Base-by-base conservation (phyloP, 2,797 vertebrate species). In the Gymnoscopelus braueri region DNA sequence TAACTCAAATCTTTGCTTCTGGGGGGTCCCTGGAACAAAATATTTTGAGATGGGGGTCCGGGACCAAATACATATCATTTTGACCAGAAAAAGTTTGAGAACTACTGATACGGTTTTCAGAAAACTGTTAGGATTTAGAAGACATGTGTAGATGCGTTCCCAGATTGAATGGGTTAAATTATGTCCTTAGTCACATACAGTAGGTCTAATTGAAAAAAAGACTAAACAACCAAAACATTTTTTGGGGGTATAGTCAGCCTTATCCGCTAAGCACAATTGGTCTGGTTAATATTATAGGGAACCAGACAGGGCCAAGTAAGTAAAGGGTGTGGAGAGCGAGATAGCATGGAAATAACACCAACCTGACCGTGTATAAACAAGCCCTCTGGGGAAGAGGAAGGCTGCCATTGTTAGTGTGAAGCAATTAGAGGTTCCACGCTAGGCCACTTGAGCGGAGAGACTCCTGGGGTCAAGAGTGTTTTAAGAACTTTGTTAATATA, bases 401-500 rank as follows among this genome's bases (percentile, higher is more conserved):
- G 15, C 51, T 11, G 15, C 13, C 15, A 39, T 60, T 72, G 74
- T 78, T 81, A 77, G 77, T 39, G 57, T 54, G 24, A 47, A 39
- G 60, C 49, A 24, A 55, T 47, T 32, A 49, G 70, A 61, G 79
- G 39, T 44, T 44, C 57, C 67, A 62, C 14, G 51, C 39, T 52
- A 48, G 35, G 76, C 64, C 82, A 82, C 84, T 88, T 80, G 62
- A 86, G 58, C 10, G 49, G 63, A 59, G 63, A 59, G 75, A 78
- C 67, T 60, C 65, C 64, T 24, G 67, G 67, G 83, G 84, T 91
- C 81, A 89, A 88, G 88, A 85, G 78, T 79, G 77, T 78, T 86
- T 83, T 60, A 87, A 90, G 79, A 51, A 56, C 66, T 73, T 74
- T 82, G 78, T 86, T 85, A 75, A 88, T 86, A 87, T 81, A 84